Evolutionary conservation across 2,888 invertebrate species (phyloP).

Genomic region (Agelastica alni): DNA sequence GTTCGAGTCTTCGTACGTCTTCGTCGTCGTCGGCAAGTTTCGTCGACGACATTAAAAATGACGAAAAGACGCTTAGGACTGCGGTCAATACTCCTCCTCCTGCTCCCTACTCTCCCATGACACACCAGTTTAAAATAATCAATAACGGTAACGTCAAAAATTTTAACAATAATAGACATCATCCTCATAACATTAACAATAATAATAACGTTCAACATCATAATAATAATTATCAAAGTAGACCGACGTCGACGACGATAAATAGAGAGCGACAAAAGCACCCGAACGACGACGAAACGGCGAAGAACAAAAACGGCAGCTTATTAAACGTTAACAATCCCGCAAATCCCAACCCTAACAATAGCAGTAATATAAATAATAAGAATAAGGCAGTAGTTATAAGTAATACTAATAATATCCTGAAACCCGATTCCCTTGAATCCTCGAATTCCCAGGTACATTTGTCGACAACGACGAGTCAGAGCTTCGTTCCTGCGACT

Average conservation of each 20-base stretch:
- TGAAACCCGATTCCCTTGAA: constrained; percentile 18
- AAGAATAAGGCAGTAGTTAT: background rate
- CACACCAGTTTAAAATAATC: constrained; percentile 30
- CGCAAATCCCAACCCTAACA: background rate
- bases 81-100: constrained; percentile 38
- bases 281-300: background rate
- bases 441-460: constrained; percentile 31
- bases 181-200: constrained; percentile 27
- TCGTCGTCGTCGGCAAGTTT: constrained; percentile 50
- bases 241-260: constrained; percentile 2
- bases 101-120: constrained; percentile 40
- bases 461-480: constrained; percentile 30
- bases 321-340: too few relatives aligned
- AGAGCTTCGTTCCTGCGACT: constrained; percentile 25
- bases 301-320: constrained; percentile 6
- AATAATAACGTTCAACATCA: constrained; percentile 3
- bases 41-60: constrained; percentile 37
- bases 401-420: constrained; percentile 3
- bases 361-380: background rate
- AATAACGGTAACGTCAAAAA: constrained; percentile 19
- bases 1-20: constrained; percentile 45
- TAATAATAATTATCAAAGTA: constrained; percentile 1
- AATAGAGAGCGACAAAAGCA: constrained; percentile 1
- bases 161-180: constrained; percentile 30
- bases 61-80: constrained; percentile 27